Evolutionary conservation across 2,888 invertebrate species (phyloP).

Genomic region (Drosophila percnosoma): DNA sequence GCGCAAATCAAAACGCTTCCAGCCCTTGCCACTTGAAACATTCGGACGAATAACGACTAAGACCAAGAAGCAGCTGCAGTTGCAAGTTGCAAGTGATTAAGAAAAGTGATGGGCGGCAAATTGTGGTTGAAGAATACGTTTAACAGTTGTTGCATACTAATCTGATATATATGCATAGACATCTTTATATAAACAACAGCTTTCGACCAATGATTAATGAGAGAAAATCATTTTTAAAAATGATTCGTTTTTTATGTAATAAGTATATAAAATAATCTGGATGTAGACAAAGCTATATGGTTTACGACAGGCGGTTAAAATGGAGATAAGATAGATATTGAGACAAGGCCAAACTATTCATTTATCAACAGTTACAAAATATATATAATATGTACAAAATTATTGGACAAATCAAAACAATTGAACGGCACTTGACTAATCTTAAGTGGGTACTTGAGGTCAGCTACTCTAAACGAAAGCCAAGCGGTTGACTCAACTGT

Average conservation of each 20-base stretch:
- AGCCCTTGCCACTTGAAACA: constrained; percentile 51
- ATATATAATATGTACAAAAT: not conserved
- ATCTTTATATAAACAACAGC: not conserved
- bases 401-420: constrained; percentile 6
- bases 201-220: not conserved
- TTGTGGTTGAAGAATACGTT: constrained; percentile 5
- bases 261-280: not conserved
- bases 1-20: constrained; percentile 62
- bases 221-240: not conserved
- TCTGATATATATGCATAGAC: not conserved
- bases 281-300: not conserved
- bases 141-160: not conserved
- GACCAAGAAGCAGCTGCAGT: constrained; percentile 27
- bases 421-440: constrained; percentile 22
- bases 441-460: constrained; percentile 31
- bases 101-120: constrained; percentile 15
- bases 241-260: not conserved
- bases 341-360: not conserved
- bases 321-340: not conserved
- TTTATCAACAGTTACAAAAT: not conserved
- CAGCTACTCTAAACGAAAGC: constrained; percentile 27
- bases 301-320: not conserved
- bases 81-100: constrained; percentile 18
- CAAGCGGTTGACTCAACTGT: constrained; percentile 30
- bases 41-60: not conserved